Evolutionary conservation across 2,113 vertebrate genomes (phyloP), one percentile per base, ranked within the genome.

Genomic region (Spermophilus dauricus): DNA sequence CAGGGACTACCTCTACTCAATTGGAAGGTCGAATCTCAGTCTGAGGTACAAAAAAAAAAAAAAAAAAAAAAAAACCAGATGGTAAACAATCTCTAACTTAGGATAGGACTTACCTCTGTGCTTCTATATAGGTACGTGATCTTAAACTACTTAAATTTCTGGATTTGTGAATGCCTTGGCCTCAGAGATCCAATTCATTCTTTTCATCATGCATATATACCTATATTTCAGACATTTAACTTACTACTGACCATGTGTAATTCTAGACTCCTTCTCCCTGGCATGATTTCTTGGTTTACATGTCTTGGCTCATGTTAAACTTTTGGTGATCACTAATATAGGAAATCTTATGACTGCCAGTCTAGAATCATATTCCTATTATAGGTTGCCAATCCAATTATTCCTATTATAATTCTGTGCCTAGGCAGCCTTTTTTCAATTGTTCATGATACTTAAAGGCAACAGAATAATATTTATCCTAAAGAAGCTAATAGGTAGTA

Each of bases 91-190:
- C 22, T 7, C 30, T 67, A 34, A 67, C 14, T 76, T 81, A 56
- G 24, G 11, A 75, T 65, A 91, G 53, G 3, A 91, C 7, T 93
- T 58, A 65, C 14, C n/a, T 89, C 61, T 82, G 5, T 93, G 34
- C 22, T 89, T 92, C 53, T 77, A 37, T 30, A 58, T 13, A 75
- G 48, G 10, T 28, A 89, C 26, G 11, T 89, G 6, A 78, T 89
- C 69, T 65, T 67, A 87, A 96, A 80, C 30, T 90, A 84, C 18
- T 13, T 42, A 76, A 20, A 78, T 42, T 96, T 94, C 63, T 95
- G 39, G 30, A 76, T 75, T 80, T 53, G 39, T 95, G 17, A 89
- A 17, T 58, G 16, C 4, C 30, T 89, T 84, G 1, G 75, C 28
- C 69, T 78, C 58, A 67, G 48, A 94, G 61, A 83, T 11, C 1